Conservation (phyloP, 2,113 vertebrate species). For the Leiothrix lutea region DNA sequence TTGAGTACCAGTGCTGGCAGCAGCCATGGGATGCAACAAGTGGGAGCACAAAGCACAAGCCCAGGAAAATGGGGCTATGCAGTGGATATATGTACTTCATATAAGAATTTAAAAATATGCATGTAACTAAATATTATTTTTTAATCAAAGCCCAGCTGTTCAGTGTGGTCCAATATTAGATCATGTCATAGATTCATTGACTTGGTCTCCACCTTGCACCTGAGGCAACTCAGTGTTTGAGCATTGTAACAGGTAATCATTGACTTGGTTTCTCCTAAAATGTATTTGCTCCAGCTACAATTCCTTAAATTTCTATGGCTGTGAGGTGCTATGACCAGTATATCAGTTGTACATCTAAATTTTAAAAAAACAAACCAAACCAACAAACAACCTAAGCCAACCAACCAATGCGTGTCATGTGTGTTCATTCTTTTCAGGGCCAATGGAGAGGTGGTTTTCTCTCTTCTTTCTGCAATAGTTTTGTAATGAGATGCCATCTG, state of each 20-base stretch:
- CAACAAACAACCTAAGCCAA: background rate
- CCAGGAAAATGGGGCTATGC: background rate
- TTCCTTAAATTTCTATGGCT: background rate
- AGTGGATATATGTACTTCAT: background rate
- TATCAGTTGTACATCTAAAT: background rate
- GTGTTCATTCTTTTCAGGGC: background rate
- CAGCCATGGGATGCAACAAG: background rate
- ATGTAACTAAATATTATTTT: background rate
- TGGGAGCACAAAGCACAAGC: background rate
- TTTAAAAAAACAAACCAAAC: accelerated
- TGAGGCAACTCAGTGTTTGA: background rate
- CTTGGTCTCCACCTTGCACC: background rate
- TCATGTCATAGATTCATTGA: background rate
- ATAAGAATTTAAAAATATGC: background rate
- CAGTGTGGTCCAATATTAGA: background rate
- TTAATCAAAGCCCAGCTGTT: background rate
- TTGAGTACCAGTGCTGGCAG: background rate
- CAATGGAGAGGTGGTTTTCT: background rate
- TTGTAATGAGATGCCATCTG: background rate
- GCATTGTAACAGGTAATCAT: accelerated
- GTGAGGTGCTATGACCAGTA: background rate
- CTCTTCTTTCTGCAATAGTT: background rate
- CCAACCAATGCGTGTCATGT: too few relatives aligned
- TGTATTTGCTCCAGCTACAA: background rate
- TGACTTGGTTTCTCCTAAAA: background rate